These are phyloP conservation scores for Scolopax bukidnonensis DNA, from an alignment of 2,797 vertebrate species.

Conservation along the genomic window DNA sequence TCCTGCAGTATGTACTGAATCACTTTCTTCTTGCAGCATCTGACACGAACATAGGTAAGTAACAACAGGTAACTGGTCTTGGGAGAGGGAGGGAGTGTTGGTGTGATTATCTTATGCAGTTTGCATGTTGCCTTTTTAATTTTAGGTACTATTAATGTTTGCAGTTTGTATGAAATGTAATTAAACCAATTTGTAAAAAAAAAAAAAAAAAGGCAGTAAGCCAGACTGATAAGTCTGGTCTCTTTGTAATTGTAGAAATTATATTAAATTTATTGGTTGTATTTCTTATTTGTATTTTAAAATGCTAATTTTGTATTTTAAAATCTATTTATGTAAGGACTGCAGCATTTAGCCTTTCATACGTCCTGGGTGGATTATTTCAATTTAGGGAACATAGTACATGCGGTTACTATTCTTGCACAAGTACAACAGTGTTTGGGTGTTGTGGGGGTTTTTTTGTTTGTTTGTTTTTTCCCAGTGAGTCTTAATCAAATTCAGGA, in stretches of 20 bases:
- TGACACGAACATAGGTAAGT: conserved; percentile 69
- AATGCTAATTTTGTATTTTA: background rate
- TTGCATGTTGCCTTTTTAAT: background rate
- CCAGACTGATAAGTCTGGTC: conserved; percentile 8
- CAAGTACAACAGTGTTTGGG: accelerated
- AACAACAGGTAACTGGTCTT: conserved; percentile 63
- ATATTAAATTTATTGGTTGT: background rate
- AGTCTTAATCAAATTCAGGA: conserved; percentile 1
- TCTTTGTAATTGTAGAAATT: background rate
- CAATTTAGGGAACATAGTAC: background rate
- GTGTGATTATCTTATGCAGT: background rate
- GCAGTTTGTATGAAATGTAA: background rate
- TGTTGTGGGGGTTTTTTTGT: background rate
- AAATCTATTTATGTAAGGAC: background rate
- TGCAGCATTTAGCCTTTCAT: background rate
- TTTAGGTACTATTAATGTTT: conserved; percentile 16
- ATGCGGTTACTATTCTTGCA: background rate
- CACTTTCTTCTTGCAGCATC: conserved; percentile 66
- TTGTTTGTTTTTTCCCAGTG: background rate
- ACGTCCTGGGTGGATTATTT: background rate
- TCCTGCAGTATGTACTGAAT: conserved; percentile 61
- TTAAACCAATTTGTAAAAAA: background rate
- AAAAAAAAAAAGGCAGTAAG: conserved; percentile 41
- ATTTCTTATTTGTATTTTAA: background rate
- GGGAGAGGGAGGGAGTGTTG: background rate